These are phyloP conservation scores for Luperina nickerlii DNA, from an alignment of 2,888 invertebrate genomes.

Conservation along the genomic window DNA sequence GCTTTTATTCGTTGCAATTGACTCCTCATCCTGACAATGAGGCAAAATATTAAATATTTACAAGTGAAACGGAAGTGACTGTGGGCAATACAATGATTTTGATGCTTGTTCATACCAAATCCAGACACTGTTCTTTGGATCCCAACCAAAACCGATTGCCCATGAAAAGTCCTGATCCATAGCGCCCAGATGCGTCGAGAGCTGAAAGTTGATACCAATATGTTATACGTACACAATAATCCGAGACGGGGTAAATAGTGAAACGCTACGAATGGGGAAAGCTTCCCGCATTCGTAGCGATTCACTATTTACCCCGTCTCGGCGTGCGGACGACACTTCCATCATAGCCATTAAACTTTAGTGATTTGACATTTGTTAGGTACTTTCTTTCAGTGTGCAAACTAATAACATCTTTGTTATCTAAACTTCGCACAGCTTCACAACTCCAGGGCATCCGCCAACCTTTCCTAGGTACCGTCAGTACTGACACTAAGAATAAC, in stretches of 20 bases:
- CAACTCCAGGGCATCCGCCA: not conserved
- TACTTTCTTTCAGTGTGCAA: not conserved
- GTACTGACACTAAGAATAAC: not conserved
- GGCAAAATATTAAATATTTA: not conserved
- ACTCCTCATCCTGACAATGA: slow-evolving; percentile 74
- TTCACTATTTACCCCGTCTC: no score
- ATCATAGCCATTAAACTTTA: no score
- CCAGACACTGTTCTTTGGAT: slow-evolving; percentile 82
- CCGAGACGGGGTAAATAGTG: not conserved
- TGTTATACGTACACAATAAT: not conserved
- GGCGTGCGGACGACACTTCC: no score
- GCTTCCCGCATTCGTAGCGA: no score
- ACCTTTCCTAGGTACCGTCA: not conserved
- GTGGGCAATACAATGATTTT: not conserved
- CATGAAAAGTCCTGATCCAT: slow-evolving; percentile 81
- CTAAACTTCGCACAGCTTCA: not conserved
- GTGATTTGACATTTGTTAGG: not conserved
- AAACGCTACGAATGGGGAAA: not conserved
- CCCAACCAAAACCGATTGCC: slow-evolving; percentile 88
- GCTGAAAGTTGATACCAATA: slow-evolving; percentile 70
- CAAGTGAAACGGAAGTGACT: not conserved
- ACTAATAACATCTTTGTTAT: not conserved
- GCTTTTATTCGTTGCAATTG: slow-evolving; percentile 66
- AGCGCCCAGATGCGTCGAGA: slow-evolving; percentile 86
- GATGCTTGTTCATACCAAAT: slow-evolving; percentile 76